Conservation (phyloP, 2,797 vertebrate genomes). For the Hypotaenidia okinawae region DNA sequence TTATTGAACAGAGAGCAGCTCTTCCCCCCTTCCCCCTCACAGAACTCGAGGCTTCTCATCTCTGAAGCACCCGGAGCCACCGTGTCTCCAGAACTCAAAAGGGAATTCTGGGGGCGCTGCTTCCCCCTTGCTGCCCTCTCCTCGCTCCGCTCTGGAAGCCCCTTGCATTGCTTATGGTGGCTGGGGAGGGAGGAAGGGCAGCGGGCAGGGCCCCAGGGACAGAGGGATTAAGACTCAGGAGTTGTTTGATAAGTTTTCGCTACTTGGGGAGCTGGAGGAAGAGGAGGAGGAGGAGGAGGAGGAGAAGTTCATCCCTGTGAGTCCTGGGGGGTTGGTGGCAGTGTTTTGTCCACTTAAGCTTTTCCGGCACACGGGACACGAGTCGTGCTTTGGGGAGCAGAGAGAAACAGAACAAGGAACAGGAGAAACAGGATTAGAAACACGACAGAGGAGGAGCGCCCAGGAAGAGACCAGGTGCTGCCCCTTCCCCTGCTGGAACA, state of each 20-base stretch:
- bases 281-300: conserved; percentile 89
- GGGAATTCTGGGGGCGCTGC: conserved; percentile 6
- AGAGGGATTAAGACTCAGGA: conserved; percentile 82
- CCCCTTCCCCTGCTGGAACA: neutral
- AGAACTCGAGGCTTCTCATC: conserved; percentile 52
- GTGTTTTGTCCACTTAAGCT: conserved; percentile 98
- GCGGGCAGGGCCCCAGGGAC: conserved; percentile 44
- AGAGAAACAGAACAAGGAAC: neutral
- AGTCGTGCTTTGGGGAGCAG: conserved; percentile 87
- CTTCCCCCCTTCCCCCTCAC: conserved; percentile 12
- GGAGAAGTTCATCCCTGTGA: conserved; percentile 93
- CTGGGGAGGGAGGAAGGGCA: conserved; percentile 35
- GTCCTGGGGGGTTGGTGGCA: conserved; percentile 93
- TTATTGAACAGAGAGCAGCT: conserved; percentile 45
- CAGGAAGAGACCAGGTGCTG: neutral
- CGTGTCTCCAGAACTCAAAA: conserved; percentile 18
- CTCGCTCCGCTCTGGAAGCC: conserved; percentile 50
- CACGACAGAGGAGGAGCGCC: neutral
- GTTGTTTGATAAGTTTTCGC: conserved; percentile 90
- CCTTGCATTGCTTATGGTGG: neutral
- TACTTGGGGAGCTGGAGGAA: conserved; percentile 92
- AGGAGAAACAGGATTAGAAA: neutral
- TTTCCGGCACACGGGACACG: conserved; percentile 97
- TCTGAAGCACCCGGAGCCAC: conserved; percentile 25
- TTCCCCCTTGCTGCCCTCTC: neutral